Percentiles rank a stretch among this genome's conserved stretches.
These are phyloP conservation scores for Hylomyscus alleni DNA, from an alignment of 2,797 vertebrate genomes.

Conservation along the genomic window DNA sequence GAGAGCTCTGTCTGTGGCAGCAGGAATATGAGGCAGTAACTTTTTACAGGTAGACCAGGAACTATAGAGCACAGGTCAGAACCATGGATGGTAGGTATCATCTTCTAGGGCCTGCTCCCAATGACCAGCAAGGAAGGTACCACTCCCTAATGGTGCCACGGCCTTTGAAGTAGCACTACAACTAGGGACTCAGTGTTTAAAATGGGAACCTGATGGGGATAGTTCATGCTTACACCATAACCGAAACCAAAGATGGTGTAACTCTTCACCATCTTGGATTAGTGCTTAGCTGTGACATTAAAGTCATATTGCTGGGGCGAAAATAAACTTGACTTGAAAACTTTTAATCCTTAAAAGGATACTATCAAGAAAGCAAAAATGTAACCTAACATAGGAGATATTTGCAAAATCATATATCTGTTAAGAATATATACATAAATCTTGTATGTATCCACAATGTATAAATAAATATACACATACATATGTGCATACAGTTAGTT, in stretches of 20 bases:
- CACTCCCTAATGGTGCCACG: neutral
- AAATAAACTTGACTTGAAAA: neutral
- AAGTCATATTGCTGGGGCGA: neutral
- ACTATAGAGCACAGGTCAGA: neutral
- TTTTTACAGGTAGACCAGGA: neutral
- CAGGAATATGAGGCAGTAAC: neutral
- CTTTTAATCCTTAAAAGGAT: neutral
- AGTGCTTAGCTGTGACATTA: slow-evolving; percentile 1
- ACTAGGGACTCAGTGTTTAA: neutral
- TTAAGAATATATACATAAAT: neutral
- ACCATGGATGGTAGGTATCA: neutral
- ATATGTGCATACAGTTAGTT: neutral
- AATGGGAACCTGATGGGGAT: neutral
- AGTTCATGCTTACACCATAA: neutral
- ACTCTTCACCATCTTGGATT: neutral
- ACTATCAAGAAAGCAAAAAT: slow-evolving; percentile 1
- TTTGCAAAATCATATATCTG: neutral
- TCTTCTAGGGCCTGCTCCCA: neutral
- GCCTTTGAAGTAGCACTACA: neutral
- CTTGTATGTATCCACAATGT: neutral
- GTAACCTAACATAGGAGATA: neutral
- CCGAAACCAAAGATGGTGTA: neutral
- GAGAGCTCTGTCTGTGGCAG: neutral
- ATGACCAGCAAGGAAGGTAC: neutral
- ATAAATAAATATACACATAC: neutral